Percentiles rank a stretch among this genome's conserved stretches.
Conservation (phyloP, 2,113 vertebrate species). For the Pollimyrus isidori region DNA sequence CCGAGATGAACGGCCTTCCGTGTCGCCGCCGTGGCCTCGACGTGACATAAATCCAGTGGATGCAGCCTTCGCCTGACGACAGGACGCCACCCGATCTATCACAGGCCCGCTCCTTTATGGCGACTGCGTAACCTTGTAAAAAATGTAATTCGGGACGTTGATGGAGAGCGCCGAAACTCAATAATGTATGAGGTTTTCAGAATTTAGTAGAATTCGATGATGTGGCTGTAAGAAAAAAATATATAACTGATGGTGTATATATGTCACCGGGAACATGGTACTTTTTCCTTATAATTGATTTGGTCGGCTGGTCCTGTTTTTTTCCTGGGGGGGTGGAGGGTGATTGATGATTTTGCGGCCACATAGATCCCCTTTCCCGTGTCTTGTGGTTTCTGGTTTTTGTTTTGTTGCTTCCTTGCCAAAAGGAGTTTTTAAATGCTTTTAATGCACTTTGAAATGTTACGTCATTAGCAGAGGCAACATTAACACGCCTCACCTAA, state of each 20-base stretch:
- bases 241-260: conserved; percentile 1
- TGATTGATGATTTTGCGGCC: background rate
- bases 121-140: conserved; percentile 9
- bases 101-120: background rate
- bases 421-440: conserved; percentile 8
- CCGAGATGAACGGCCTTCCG: background rate
- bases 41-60: background rate
- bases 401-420: background rate
- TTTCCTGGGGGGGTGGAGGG: background rate
- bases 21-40: background rate
- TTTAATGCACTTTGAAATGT: conserved; percentile 1
- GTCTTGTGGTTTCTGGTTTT: background rate
- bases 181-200: conserved; percentile 10
- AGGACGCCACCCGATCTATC: background rate
- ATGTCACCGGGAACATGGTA: background rate
- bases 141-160: background rate
- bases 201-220: conserved; percentile 2
- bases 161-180: background rate
- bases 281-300: conserved; percentile 16
- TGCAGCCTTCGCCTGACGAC: background rate
- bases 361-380: background rate
- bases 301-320: conserved; percentile 3
- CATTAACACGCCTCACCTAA: background rate
- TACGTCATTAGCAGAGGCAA: background rate
- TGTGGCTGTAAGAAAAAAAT: background rate